Percentiles rank a stretch among this genome's conserved stretches.
These are phyloP conservation scores for Sceliomorpha sp. DNA, from an alignment of 2,888 invertebrate genomes.

Conservation along the genomic window DNA sequence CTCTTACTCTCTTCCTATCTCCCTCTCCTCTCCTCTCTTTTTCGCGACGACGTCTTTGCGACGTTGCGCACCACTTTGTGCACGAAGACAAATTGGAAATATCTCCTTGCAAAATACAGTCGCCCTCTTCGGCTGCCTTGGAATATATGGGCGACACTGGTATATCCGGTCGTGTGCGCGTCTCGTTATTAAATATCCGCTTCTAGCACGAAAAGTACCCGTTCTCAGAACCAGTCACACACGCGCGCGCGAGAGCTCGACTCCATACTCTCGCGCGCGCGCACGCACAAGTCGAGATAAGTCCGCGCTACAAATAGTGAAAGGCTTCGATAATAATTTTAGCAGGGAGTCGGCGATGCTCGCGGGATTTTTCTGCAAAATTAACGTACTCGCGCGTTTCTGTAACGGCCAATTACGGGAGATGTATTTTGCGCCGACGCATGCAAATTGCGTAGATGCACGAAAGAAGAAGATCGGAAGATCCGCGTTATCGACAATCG, in stretches of 20 bases:
- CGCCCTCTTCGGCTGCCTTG: constrained; percentile 61
- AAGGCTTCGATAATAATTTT: constrained; percentile 32
- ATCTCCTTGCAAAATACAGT: constrained; percentile 70
- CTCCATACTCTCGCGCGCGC: no score
- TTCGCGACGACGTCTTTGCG: constrained; percentile 49
- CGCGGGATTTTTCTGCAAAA: no score
- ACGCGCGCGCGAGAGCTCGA: constrained; percentile 29
- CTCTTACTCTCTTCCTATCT: constrained; percentile 9
- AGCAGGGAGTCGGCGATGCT: no score
- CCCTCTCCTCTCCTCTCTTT: constrained; percentile 42
- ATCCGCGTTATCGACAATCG: no score
- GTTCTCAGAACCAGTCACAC: constrained; percentile 32
- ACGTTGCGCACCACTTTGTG: constrained; percentile 73
- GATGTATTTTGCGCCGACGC: no score
- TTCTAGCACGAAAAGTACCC: constrained; percentile 54
- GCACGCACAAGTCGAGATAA: no score
- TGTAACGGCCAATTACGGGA: no score
- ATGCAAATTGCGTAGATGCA: no score
- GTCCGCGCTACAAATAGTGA: constrained; percentile 22
- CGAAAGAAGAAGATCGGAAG: no score
- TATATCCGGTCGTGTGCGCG: constrained; percentile 68
- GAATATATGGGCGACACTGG: constrained; percentile 70
- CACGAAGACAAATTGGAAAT: constrained; percentile 78
- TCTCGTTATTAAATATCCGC: constrained; percentile 74
- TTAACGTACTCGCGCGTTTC: no score